Conservation (phyloP, 2,113 vertebrate genomes). For the Nibea coibor region DNA sequence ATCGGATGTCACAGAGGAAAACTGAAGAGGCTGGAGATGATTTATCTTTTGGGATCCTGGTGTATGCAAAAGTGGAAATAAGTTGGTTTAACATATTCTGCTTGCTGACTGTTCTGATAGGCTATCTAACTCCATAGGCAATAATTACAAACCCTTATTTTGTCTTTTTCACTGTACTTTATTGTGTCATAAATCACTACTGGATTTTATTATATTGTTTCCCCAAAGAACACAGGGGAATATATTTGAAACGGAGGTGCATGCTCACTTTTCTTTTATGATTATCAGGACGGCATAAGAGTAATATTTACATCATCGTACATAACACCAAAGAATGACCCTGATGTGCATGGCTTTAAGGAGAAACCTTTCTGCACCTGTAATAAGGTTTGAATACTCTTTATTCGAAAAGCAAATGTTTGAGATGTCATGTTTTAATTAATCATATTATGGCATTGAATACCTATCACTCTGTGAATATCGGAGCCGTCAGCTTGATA, state of each 20-base stretch:
- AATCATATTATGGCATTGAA: conserved; percentile 45
- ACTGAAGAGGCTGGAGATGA: conserved; percentile 26
- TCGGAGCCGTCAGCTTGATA: background rate
- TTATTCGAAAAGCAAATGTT: conserved; percentile 47
- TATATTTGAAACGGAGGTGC: conserved; percentile 19
- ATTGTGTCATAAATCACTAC: conserved; percentile 56
- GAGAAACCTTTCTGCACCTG: background rate
- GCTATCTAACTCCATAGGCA: conserved; percentile 23
- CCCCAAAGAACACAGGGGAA: conserved; percentile 33
- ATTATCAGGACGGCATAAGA: conserved; percentile 28
- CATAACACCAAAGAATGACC: conserved; percentile 32
- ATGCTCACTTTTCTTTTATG: conserved; percentile 11
- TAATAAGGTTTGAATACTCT: conserved; percentile 19
- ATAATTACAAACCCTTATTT: conserved; percentile 38
- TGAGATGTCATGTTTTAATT: conserved; percentile 48
- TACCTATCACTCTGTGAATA: background rate
- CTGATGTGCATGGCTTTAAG: background rate
- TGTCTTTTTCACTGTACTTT: conserved; percentile 32
- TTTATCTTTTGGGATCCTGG: conserved; percentile 35
- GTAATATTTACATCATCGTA: conserved; percentile 14
- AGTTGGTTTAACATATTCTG: conserved; percentile 35
- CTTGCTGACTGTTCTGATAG: conserved; percentile 19
- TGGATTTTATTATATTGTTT: conserved; percentile 34
- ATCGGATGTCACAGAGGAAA: conserved; percentile 31
- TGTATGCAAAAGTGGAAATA: conserved; percentile 33